Evolutionary conservation across 2,888 invertebrate species (phyloP).

Genomic region (Athripsodes cinereus): DNA sequence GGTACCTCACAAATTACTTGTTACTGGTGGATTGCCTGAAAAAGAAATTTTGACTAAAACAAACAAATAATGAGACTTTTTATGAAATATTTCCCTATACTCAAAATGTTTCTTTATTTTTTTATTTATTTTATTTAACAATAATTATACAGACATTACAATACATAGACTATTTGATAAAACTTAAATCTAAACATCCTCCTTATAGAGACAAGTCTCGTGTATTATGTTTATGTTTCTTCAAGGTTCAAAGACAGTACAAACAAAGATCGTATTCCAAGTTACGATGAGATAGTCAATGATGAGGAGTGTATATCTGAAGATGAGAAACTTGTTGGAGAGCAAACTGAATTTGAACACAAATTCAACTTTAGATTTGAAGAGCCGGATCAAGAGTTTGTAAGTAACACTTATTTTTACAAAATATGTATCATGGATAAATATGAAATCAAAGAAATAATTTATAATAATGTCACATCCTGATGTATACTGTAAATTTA

Average conservation of each 20-base stretch:
- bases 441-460: too few relatives aligned
- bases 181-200: too few relatives aligned
- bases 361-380: conserved; percentile 96
- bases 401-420: conserved; percentile 36
- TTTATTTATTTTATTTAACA: too few relatives aligned
- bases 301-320: conserved; percentile 46
- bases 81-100: too few relatives aligned
- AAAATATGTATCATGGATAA: neutral
- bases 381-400: conserved; percentile 90
- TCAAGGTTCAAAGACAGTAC: conserved; percentile 45
- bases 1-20: neutral
- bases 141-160: too few relatives aligned
- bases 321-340: conserved; percentile 72
- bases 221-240: too few relatives aligned
- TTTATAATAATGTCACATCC: neutral
- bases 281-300: conserved; percentile 62
- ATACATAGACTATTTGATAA: too few relatives aligned
- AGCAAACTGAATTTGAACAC: conserved; percentile 86
- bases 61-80: too few relatives aligned
- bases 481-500: neutral
- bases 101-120: too few relatives aligned
- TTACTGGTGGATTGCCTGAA: too few relatives aligned
- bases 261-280: conserved; percentile 47
- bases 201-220: too few relatives aligned
- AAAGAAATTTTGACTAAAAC: too few relatives aligned